Evolutionary conservation across 2,113 vertebrate species (phyloP), one percentile per base, ranked within the genome.

Genomic region (Etia nguti): DNA sequence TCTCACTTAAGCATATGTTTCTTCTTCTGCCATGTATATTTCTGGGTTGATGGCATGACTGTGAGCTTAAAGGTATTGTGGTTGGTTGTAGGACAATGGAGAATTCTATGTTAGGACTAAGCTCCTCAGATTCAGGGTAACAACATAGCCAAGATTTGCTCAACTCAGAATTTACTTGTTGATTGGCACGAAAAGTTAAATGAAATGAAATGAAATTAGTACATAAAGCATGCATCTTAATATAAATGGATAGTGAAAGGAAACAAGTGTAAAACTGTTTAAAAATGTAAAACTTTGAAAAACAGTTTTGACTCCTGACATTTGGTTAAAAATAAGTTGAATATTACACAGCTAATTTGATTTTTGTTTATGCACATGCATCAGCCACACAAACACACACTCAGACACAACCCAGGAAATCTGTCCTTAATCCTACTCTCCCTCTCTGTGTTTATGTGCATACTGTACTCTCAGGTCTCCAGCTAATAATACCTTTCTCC

Each of bases 1-100:
- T 94, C 96, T 96, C 96, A 96, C 95, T 96, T 95, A 95, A 97
- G 96, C 97, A 97, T 97, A 97, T 97, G 97, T 93, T 94, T 93
- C 90, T 89, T 65, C 92, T 92, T 57, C 81, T 90, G 81, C 87
- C 89, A 90, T 82, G 86, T 86, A 91, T 79, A 90, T 88, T 85
- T 93, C 73, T 83, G 50, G 54, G 4, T 50, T 80, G 81, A 88
- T 90, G 75, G 54, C 84, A 88, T n/a, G 80, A 52, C 84, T 46
- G 9, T 29, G 43, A 84, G 87, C 54, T 62, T 34, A 82, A 62
- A 84, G 26, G 36, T 80, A 5, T 34, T 70, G 10, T 5, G 20
- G 62, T 16, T 60, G 34, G 38, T 57, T 34, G 22, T 59, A 4
- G 18, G 24, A 86, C 22, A 73, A 73, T 68, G 16, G 20, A 29